Conservation (phyloP, 1,140 invertebrate species). For the Meloidogyne floridensis region DNA sequence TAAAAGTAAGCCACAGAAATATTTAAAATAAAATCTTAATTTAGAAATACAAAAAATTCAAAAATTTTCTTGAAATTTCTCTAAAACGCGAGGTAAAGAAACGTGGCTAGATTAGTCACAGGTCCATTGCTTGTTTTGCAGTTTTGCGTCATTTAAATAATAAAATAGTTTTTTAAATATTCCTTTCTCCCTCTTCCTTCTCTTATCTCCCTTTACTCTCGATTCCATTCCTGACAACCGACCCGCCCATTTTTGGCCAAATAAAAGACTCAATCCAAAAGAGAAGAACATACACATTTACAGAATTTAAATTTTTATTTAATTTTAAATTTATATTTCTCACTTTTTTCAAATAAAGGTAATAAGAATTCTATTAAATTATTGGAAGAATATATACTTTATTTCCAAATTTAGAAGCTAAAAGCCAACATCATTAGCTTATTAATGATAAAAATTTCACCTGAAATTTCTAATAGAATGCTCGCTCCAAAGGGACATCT, state of each 20-base stretch:
- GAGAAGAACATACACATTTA: slow-evolving; percentile 8
- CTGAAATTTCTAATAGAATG: too few relatives aligned
- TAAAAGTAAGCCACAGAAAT: too few relatives aligned
- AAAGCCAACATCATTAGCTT: too few relatives aligned
- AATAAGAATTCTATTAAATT: too few relatives aligned
- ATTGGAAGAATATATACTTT: background rate
- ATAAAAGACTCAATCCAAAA: background rate
- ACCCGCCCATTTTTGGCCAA: background rate
- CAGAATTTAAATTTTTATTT: background rate
- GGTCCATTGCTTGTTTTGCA: background rate
- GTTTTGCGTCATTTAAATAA: slow-evolving; percentile 1
- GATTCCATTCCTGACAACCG: background rate
- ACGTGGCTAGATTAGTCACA: background rate
- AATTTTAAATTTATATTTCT: background rate
- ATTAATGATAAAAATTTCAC: too few relatives aligned
- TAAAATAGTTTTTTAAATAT: background rate
- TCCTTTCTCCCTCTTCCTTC: background rate
- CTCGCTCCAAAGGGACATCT: too few relatives aligned
- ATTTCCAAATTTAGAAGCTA: too few relatives aligned
- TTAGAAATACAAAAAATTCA: too few relatives aligned
- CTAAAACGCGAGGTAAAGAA: background rate
- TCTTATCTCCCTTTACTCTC: background rate
- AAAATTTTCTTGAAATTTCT: background rate
- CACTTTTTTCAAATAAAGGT: background rate
- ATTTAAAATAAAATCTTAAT: too few relatives aligned